Base-by-base conservation (phyloP, 2,888 invertebrate genomes). In the Scotopteryx bipunctaria region DNA sequence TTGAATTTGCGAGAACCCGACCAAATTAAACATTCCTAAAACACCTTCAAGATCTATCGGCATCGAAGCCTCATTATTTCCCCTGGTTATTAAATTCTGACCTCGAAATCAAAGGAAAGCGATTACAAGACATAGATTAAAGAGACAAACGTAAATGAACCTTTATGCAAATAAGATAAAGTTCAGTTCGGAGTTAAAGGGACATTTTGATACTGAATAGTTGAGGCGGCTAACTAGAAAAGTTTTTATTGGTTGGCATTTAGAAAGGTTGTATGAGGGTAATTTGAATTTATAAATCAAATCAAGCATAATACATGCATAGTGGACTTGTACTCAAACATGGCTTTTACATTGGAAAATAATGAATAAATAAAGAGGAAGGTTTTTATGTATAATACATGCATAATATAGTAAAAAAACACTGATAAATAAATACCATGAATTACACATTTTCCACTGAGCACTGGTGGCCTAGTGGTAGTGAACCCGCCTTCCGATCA, bases 201-300 rank as follows among this genome's bases (percentile, higher is more conserved):
- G 37, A 27, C 43, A 48, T 48, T 58, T 27, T 55, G 37, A 44
- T 50, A 47, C 54, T 38, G 11, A 15, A 38, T 33, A 23, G 40
- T 19, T 32, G 47, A 43, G 11, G 25, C 48, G 45, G 19, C 36
- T 52, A 52, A 55, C 52, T 55, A 55, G 52, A 55, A 58, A 58
- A 58, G 52, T 58, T 58, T 58, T 49, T 52, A 58, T 58, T 55
- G 48, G 37, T 49, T 55, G 48, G 37, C 46, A 42, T 58, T 52
- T 52, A 42, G 42, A 49, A 55, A 38, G 51, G 13, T 38, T 42
- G 38, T 37, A 33, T 54, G 19, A 15, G 16, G 16, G 44, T 45
- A 45, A 50, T 52, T 49, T 31, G 36, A 33, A 45, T 48, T 43
- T 43, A n/a, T n/a, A n/a, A n/a, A n/a, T n/a, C n/a, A n/a, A n/a